Base-by-base conservation (phyloP, 1,140 invertebrate species). In the Megathymus violae region DNA sequence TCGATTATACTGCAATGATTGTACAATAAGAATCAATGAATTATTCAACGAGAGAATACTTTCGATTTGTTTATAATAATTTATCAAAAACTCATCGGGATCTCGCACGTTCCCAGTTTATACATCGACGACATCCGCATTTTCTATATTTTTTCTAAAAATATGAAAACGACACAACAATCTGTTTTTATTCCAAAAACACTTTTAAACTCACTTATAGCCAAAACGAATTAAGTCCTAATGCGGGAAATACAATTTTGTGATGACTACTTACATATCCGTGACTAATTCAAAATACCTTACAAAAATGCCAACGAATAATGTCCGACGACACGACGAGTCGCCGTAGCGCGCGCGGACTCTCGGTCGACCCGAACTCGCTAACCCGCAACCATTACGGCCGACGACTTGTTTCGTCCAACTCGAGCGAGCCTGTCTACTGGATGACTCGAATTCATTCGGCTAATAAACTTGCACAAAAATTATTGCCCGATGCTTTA, bases 91-190 rank as follows among this genome's bases (percentile, higher is more conserved):
- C 63, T 76, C 69, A 72, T 70, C 71, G 56, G 67, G 72, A 76
- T 62, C 62, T 64, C 48, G 61, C 72, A 74, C 72, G 82, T 74
- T 67, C 69, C 66, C 66, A 62, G 63, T 77, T 80, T 67, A 78
- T 73, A 78, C 72, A 75, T 73, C 65, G 77, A 78, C 71, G 78
- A 67, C 70, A 74, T 71, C 74, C 69, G 69, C 73, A 82, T 81
- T 85, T 80, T 71, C 74, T 81, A 81, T 79, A 74, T 66, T 78
- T 80, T 76, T 64, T 76, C 81, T 85, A 84, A 83, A 87, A 83
- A 82, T 88, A 82, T 88, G 82, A 79, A 83, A 84, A 89, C 83
- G 84, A 85, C 79, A 85, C 80, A 84, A 85, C 84, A 87, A 82
- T 76, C 81, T 81, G 78, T 75, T 80, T 68, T 70, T 75, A 68